Conservation (phyloP, 1,140 invertebrate species). For the Phymastichus coffea region DNA sequence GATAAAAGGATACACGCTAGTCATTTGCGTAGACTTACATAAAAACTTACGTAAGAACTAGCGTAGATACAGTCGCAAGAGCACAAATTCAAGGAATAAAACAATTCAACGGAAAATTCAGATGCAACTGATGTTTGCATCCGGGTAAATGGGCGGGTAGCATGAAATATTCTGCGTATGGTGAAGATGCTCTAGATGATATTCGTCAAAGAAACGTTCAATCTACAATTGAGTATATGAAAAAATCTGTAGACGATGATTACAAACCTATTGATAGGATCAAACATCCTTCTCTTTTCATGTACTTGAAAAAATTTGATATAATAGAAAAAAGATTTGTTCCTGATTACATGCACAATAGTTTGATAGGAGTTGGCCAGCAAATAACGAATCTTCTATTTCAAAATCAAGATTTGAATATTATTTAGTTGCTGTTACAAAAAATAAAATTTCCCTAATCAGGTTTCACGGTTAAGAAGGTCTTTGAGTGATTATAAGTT, state of each 20-base stretch:
- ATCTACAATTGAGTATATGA: too few species aligned
- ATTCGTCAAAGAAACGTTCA: not conserved
- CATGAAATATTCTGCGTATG: not conserved
- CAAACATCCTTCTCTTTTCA: not conserved
- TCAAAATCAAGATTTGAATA: too few species aligned
- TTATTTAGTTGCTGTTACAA: too few species aligned
- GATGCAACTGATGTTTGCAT: not conserved
- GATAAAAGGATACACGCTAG: too few species aligned
- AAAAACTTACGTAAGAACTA: too few species aligned
- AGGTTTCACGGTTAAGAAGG: too few species aligned
- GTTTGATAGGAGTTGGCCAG: too few species aligned
- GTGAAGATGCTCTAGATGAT: not conserved
- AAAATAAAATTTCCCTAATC: too few species aligned
- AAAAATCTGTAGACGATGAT: not conserved
- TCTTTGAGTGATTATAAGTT: constrained; percentile 1
- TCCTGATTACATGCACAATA: not conserved
- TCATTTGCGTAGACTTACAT: too few species aligned
- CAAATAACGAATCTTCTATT: too few species aligned
- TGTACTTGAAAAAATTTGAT: not conserved
- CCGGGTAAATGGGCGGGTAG: not conserved
- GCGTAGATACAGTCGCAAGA: too few species aligned
- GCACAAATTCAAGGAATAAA: too few species aligned
- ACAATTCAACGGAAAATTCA: not conserved
- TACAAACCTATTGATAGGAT: not conserved
- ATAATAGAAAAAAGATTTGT: not conserved